Conservation (phyloP, 2,113 vertebrate species). For the Calypte anna region DNA sequence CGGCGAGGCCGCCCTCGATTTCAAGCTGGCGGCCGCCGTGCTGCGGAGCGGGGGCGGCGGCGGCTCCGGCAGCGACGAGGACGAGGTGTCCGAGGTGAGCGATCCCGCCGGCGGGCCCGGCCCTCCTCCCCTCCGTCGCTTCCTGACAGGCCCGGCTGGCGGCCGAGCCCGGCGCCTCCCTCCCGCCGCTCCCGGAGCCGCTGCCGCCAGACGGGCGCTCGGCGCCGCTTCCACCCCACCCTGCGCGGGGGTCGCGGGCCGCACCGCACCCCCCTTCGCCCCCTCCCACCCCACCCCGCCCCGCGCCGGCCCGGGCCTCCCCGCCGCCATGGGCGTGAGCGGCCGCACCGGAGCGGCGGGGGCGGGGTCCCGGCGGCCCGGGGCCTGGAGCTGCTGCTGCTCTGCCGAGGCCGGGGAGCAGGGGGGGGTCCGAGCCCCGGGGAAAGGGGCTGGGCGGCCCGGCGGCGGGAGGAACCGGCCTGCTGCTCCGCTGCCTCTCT, state of each 20-base stretch:
- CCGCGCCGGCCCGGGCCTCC: not conserved
- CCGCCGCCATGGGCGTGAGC: not conserved
- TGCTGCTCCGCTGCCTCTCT: not conserved
- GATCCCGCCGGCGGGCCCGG: constrained; percentile 9
- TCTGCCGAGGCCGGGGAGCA: not conserved
- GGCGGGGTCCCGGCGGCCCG: not conserved
- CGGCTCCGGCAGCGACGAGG: constrained; percentile 94
- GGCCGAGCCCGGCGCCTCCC: not conserved
- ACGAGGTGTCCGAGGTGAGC: constrained; percentile 95
- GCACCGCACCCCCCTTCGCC: not conserved
- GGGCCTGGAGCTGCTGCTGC: too few species aligned
- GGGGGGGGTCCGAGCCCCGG: not conserved
- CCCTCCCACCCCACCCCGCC: too few species aligned
- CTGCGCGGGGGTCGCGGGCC: not conserved
- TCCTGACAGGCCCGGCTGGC: not conserved
- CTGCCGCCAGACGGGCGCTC: not conserved
- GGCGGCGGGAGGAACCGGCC: not conserved
- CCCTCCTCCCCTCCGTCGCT: not conserved
- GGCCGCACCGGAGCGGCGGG: not conserved
- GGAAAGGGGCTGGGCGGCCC: not conserved
- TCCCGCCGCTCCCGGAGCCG: not conserved
- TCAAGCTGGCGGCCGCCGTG: constrained; percentile 92
- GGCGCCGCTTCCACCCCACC: not conserved
- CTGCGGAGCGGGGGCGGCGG: constrained; percentile 89
- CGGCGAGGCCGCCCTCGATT: constrained; percentile 81